phyloP scores from a whole-genome alignment of 2,797 vertebrate genomes.

The Lophura swinhoii region DNA sequence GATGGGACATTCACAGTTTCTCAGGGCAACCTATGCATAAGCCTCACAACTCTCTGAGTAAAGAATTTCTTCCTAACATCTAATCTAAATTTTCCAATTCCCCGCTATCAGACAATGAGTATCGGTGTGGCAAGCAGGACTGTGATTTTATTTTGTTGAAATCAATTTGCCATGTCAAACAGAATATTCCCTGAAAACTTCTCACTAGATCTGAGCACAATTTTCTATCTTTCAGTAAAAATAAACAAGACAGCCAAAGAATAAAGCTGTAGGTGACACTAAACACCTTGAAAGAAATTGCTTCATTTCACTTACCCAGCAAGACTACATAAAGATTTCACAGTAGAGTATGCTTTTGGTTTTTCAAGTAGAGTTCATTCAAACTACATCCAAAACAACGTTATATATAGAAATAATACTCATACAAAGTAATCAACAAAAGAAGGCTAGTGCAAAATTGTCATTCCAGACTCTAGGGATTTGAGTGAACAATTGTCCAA shows the following conservation, averaged over 20 bases:
- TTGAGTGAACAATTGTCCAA: neutral
- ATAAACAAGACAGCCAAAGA: neutral
- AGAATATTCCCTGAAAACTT: neutral
- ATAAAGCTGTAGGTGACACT: neutral
- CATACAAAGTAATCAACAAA: neutral
- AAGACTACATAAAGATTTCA: neutral
- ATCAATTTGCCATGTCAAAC: neutral
- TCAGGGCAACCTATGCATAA: too few relatives aligned
- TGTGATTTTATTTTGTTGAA: slow-evolving; percentile 18
- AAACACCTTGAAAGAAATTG: neutral
- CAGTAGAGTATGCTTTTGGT: neutral
- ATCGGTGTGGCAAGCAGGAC: neutral
- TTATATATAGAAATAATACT: neutral
- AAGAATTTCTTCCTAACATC: too few relatives aligned
- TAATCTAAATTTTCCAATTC: too few relatives aligned
- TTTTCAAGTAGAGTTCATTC: neutral
- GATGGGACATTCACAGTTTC: too few relatives aligned
- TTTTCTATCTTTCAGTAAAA: neutral
- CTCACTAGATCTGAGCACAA: neutral
- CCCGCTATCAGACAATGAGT: too few relatives aligned
- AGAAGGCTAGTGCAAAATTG: neutral
- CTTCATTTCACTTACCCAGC: neutral
- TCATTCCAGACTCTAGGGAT: neutral
- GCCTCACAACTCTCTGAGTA: too few relatives aligned
- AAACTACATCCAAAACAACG: neutral